Evolutionary conservation across 2,888 invertebrate genomes (phyloP).

Genomic region (Nipponacmea schrenckii): DNA sequence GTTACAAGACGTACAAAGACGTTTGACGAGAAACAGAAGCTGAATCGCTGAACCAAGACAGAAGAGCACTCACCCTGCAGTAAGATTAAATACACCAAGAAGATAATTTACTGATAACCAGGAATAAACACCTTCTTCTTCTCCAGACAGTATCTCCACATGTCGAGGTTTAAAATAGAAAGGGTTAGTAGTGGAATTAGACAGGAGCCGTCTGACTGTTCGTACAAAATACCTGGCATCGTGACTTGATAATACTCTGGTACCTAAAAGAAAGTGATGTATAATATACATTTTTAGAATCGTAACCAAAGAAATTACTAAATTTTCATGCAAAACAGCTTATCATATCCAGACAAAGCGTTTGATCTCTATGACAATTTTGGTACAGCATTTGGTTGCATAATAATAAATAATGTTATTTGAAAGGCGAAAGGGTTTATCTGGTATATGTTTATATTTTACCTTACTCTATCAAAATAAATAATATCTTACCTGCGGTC

Average conservation of each 20-base stretch:
- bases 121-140: slow-evolving; percentile 71
- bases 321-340: too few relatives aligned
- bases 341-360: too few relatives aligned
- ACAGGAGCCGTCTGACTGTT: slow-evolving; percentile 35
- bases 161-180: slow-evolving; percentile 63
- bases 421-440: too few relatives aligned
- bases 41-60: background rate
- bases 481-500: slow-evolving; percentile 63
- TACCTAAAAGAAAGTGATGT: slow-evolving; percentile 53
- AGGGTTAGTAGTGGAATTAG: slow-evolving; percentile 42
- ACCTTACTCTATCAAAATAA: too few relatives aligned
- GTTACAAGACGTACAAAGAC: too few relatives aligned
- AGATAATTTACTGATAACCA: slow-evolving; percentile 72
- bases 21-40: too few relatives aligned
- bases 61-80: slow-evolving; percentile 33
- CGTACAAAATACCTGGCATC: slow-evolving; percentile 44
- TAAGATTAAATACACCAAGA: slow-evolving; percentile 45
- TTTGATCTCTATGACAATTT: too few relatives aligned
- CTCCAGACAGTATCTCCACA: slow-evolving; percentile 70
- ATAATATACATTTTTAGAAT: background rate
- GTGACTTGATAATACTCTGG: slow-evolving; percentile 65
- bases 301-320: background rate
- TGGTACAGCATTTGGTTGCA: too few relatives aligned
- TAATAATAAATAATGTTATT: too few relatives aligned
- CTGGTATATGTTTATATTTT: too few relatives aligned